A percentile compares a stretch with the other conserved stretches of the same genome.
These are phyloP conservation scores for Poeciliopsis turneri DNA, from an alignment of 2,797 vertebrate species.

Conservation along the genomic window DNA sequence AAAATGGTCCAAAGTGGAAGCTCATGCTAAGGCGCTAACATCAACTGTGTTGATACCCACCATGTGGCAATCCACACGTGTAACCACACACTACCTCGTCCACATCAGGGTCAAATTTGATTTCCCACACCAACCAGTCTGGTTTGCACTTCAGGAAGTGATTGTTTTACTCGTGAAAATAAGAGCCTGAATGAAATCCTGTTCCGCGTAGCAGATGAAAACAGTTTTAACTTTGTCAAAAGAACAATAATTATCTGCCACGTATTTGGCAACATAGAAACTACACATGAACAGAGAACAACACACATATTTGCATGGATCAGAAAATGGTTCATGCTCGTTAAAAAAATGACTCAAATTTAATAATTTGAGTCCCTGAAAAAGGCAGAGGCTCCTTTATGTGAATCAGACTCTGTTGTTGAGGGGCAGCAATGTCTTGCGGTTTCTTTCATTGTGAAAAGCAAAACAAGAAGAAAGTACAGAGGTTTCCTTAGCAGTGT, in stretches of 20 bases:
- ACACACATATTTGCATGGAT: too few species aligned
- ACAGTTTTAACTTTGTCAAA: background rate
- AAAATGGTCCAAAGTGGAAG: too few species aligned
- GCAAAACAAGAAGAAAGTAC: conserved; percentile 1
- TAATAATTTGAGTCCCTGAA: background rate
- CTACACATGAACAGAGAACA: background rate
- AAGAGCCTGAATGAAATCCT: too few species aligned
- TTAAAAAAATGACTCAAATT: background rate
- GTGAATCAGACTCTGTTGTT: conserved; percentile 3
- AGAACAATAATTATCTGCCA: background rate
- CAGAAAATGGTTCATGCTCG: background rate
- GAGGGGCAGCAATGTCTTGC: background rate
- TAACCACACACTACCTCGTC: too few species aligned
- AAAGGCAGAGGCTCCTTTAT: background rate
- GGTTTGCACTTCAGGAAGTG: too few species aligned
- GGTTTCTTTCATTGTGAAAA: conserved; percentile 8
- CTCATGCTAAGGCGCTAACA: too few species aligned
- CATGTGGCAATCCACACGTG: too few species aligned
- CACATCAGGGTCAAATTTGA: too few species aligned
- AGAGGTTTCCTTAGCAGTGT: conserved; percentile 5
- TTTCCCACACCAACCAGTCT: too few species aligned
- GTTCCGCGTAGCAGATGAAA: too few species aligned
- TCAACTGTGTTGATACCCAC: too few species aligned
- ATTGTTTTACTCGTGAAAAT: too few species aligned
- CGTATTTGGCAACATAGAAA: background rate